These are phyloP conservation scores for Dryas iulia DNA, from an alignment of 1,140 invertebrate species.

Conservation along the genomic window DNA sequence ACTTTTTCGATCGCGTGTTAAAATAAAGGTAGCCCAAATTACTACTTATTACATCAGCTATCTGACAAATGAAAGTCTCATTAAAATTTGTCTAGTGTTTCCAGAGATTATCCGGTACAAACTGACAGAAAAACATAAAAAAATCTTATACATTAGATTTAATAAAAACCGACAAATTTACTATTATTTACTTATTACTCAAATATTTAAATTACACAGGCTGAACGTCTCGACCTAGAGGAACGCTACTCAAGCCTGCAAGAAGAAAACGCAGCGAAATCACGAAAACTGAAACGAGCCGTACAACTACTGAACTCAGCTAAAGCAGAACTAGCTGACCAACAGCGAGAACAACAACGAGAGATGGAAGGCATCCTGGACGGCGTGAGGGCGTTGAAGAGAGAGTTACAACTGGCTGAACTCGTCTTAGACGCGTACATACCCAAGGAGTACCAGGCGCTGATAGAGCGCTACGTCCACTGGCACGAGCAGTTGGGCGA, in stretches of 20 bases:
- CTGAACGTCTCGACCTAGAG: constrained; percentile 96
- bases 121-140: no score
- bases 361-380: constrained; percentile 98
- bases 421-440: constrained; percentile 93
- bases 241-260: constrained; percentile 96
- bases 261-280: constrained; percentile 95
- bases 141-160: no score
- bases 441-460: constrained; percentile 94
- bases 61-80: no score
- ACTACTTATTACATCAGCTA: no score
- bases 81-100: no score
- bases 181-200: no score
- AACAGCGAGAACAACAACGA: constrained; percentile 95
- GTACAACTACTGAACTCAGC: constrained; percentile 90
- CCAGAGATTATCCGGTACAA: no score
- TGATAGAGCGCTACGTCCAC: constrained; percentile 95
- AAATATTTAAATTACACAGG: constrained; percentile 68
- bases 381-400: constrained; percentile 92
- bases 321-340: constrained; percentile 93
- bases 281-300: constrained; percentile 95
- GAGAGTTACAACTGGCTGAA: constrained; percentile 95
- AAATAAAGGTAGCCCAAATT: no score
- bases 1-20: no score
- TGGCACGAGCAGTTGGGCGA: constrained; percentile 99
- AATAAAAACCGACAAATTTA: no score